Evolutionary conservation across 2,888 invertebrate genomes (phyloP), one percentile per base, ranked within the genome.

Genomic region (Micoletzkya japonica): DNA sequence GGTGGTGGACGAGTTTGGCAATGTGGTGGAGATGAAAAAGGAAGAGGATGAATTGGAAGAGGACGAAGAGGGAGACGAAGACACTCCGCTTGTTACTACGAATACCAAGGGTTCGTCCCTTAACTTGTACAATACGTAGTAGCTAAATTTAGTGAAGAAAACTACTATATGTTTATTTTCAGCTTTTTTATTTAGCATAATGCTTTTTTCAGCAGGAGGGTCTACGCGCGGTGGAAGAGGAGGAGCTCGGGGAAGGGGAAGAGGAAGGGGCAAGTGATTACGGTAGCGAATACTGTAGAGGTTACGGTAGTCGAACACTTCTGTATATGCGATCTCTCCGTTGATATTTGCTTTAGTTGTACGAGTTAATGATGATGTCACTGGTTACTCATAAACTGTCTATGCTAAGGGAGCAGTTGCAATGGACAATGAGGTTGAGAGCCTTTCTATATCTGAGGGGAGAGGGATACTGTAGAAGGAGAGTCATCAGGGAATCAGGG

Each of bases 1-100:
- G 56, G 58, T 78, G 37, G 75, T 79, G 70, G 79, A 81, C 54
- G 79, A 78, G 61, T 77, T 78, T n/a, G 79, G 78, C 60, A 74
- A 78, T 61, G 30, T 77, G 24, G 73, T 80, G 20, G 79, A 79
- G 71, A 54, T 69, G 36, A 73, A 71, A 14, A 76, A 73, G 34
- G 75, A 73, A 2, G 79, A 76, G 20, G 77, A 76, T 24, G 74
- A 54, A 49, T 76, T 75, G 10, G 74, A 73, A 14, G 76, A 74
- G 26, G 74, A 72, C 1, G 75, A 74, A 0, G 75, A 76, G 14
- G 75, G 73, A 36, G 67, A 66, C 34, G 74, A 64, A 10, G 44
- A 66, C 17, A 37, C 30, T 24, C 32, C 49, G 24, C 44, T 32
- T 30, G 52, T 52, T 34, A 50, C 20, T 30, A 17, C n/a, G 17